These are phyloP conservation scores for Ochotona curzoniae DNA, from an alignment of 2,113 vertebrate species.

Conservation along the genomic window DNA sequence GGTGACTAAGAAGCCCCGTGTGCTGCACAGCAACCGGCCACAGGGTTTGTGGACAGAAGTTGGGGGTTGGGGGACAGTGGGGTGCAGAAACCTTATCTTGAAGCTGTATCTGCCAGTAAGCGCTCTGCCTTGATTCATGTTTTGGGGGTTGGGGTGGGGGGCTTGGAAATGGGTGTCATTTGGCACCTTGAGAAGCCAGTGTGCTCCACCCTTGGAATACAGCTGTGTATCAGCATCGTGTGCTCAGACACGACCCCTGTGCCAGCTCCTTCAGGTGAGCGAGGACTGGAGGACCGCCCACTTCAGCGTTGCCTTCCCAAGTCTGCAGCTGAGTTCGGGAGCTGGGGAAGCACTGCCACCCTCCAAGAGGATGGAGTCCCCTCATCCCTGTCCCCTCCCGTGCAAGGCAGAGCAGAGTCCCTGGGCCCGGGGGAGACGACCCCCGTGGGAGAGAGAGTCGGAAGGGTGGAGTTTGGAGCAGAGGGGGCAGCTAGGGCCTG, in stretches of 20 bases:
- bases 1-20: not conserved
- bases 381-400: not conserved
- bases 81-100: not conserved
- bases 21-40: not conserved
- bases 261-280: not conserved
- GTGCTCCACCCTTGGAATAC: not conserved
- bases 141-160: slow-evolving; percentile 5
- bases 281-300: not conserved
- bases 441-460: not conserved
- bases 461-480: not conserved
- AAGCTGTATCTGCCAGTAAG: not conserved
- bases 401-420: not conserved
- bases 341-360: not conserved
- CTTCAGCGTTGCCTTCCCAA: not conserved
- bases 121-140: slow-evolving; percentile 24
- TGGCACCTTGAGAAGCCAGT: not conserved
- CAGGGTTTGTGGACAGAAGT: not conserved
- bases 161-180: not conserved
- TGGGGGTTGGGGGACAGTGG: not conserved
- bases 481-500: not conserved
- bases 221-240: not conserved
- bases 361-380: not conserved
- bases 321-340: not conserved
- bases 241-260: not conserved
- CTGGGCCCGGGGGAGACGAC: not conserved